phyloP scores from a whole-genome alignment of 2,888 invertebrate species.

The Tricholauxania praeusta region DNA sequence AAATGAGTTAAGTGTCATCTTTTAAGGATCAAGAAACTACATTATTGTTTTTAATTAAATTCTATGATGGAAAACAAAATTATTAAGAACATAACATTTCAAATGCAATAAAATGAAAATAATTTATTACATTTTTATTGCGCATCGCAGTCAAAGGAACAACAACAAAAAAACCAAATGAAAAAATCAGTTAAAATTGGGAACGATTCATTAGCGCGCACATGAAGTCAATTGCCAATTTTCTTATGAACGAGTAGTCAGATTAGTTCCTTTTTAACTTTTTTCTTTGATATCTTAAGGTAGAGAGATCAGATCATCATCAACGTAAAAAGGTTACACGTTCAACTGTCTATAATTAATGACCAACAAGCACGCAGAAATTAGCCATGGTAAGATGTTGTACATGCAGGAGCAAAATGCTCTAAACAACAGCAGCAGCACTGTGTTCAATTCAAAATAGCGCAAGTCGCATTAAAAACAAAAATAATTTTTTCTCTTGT shows the following conservation, averaged over 20 bases:
- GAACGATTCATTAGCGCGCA: background rate
- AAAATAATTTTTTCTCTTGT: conserved; percentile 19
- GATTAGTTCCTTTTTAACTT: too few species aligned
- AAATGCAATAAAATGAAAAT: conserved; percentile 2
- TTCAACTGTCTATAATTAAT: conserved; percentile 43
- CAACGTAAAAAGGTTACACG: conserved; percentile 17
- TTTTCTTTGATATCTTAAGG: background rate
- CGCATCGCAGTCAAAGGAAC: background rate
- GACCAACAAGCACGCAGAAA: conserved; percentile 47
- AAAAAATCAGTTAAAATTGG: background rate
- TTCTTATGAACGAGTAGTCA: background rate
- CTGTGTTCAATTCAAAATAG: conserved; percentile 31
- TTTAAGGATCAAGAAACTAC: too few species aligned
- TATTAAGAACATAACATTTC: background rate
- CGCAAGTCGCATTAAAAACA: conserved; percentile 36
- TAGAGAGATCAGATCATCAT: background rate
- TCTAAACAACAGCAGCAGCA: conserved; percentile 18
- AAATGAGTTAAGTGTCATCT: too few species aligned
- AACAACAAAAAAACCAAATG: too few species aligned
- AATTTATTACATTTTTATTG: conserved; percentile 17
- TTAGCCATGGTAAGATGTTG: conserved; percentile 46
- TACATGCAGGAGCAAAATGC: background rate
- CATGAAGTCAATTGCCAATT: background rate
- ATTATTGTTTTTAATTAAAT: too few species aligned
- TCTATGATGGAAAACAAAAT: background rate